Evolutionary conservation across 1,140 invertebrate species (phyloP).

Genomic region (Bombus sibiricus): DNA sequence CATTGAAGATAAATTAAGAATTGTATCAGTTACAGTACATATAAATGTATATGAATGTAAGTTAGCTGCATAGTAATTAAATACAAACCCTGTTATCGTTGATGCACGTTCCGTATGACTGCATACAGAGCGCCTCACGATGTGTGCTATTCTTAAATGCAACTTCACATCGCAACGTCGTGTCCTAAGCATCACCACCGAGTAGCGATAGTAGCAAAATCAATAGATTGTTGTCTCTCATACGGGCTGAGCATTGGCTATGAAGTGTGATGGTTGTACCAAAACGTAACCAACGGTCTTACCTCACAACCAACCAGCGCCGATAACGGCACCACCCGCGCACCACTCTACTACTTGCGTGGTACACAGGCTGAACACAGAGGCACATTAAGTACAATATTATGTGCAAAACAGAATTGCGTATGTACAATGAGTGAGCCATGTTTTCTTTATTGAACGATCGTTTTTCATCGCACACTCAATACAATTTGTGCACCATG

Average conservation of each 20-base stretch:
- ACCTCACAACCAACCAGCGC: conserved; percentile 78
- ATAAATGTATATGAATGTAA: conserved; percentile 54
- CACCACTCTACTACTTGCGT: conserved; percentile 73
- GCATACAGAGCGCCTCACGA: conserved; percentile 62
- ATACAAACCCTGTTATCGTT: conserved; percentile 81
- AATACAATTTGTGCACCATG: conserved; percentile 84
- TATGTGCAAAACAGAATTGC: conserved; percentile 62
- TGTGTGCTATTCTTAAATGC: conserved; percentile 77
- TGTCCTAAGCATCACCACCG: conserved; percentile 77
- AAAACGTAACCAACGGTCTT: conserved; percentile 70
- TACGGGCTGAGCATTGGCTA: conserved; percentile 79
- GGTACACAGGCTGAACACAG: conserved; percentile 79
- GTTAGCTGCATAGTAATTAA: conserved; percentile 78
- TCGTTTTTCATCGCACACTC: conserved; percentile 81
- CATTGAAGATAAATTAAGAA: neutral
- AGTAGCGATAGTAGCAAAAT: conserved; percentile 83
- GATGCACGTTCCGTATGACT: conserved; percentile 77
- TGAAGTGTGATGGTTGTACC: conserved; percentile 75
- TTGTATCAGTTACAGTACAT: neutral
- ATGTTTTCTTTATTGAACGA: conserved; percentile 70
- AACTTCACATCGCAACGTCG: conserved; percentile 77
- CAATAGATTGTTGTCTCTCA: conserved; percentile 82
- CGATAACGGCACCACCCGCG: conserved; percentile 73
- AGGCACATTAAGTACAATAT: conserved; percentile 80
- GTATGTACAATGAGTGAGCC: conserved; percentile 82